Evolutionary conservation across 2,888 invertebrate genomes (phyloP), one percentile per base, ranked within the genome.

Genomic region (Danaus chrysippus): DNA sequence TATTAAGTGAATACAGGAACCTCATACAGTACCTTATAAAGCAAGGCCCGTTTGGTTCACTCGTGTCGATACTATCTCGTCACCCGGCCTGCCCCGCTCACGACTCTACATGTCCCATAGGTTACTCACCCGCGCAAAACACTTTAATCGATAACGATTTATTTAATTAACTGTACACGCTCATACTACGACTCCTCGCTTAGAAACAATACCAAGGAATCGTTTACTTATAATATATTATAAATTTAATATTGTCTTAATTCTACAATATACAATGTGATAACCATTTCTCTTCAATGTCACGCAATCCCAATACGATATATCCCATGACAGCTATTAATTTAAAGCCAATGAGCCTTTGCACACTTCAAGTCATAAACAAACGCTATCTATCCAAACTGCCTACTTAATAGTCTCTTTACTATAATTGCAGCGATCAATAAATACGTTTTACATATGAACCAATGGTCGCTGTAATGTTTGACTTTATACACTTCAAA

Each of bases 281-380:
- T 17, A 10, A 15, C 17, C 46, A 13, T n/a, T 13, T 46, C n/a
- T 13, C 15, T 46, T 13, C 12, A 13, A n/a, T 46, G n/a, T 82
- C 79, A 79, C 78, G 77, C 77, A 76, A 67, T 62, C 73, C 81
- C 82, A 80, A 82, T 83, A 79, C 77, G 78, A 85, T 83, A 83
- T 85, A 84, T 83, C 78, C 80, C 78, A 75, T 75, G 77, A 76
- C 75, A 81, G 80, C 82, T 65, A 83, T 84, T 83, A 82, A 84
- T 82, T 73, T 70, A 67, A 72, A 75, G 77, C 74, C 80, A 72
- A 79, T 82, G 82, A 80, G 80, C 76, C 77, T 73, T 73, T 75
- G 72, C 76, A 82, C 78, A 85, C 78, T 79, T 79, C 74, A 76
- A 68, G 76, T 73, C 75, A 83, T 86, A 85, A 84, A 86, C 81